These are phyloP conservation scores for Mastacembelus armatus DNA, from an alignment of 2,797 vertebrate genomes.

Conservation along the genomic window DNA sequence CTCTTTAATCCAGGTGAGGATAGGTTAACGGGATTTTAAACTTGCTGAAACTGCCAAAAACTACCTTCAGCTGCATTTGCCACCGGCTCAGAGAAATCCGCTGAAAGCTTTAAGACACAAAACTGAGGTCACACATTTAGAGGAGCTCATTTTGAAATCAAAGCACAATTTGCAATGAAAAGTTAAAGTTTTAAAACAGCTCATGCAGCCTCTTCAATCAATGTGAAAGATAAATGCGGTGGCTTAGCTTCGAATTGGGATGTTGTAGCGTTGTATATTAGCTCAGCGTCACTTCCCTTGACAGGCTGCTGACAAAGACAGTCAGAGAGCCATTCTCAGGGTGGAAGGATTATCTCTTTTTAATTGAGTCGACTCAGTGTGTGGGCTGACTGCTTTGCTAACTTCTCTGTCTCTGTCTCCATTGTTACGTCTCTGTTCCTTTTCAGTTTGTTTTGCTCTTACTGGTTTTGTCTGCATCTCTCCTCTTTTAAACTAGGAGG, in stretches of 20 bases:
- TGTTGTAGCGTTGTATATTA: not conserved
- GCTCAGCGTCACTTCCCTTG: not conserved
- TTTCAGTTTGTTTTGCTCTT: not conserved
- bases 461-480: no score
- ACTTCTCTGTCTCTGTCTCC: slow-evolving; percentile 15
- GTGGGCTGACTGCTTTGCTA: slow-evolving; percentile 32
- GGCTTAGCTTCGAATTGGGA: not conserved
- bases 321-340: slow-evolving; percentile 18
- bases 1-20: not conserved
- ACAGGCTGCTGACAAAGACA: slow-evolving; percentile 10
- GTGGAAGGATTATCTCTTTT: slow-evolving; percentile 36
- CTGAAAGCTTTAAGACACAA: not conserved
- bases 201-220: not conserved
- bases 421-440: not conserved
- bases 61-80: not conserved
- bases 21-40: not conserved
- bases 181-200: not conserved
- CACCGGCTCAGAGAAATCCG: accelerated
- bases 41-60: not conserved
- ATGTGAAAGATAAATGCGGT: not conserved
- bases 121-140: no score
- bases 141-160: no score
- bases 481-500: not conserved
- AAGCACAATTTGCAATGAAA: not conserved
- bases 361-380: slow-evolving; percentile 35